A percentile compares a stretch with the other conserved stretches of the same genome.
Evolutionary conservation across 1,140 invertebrate species (phyloP).

Genomic region (Sinonovacula constricta): DNA sequence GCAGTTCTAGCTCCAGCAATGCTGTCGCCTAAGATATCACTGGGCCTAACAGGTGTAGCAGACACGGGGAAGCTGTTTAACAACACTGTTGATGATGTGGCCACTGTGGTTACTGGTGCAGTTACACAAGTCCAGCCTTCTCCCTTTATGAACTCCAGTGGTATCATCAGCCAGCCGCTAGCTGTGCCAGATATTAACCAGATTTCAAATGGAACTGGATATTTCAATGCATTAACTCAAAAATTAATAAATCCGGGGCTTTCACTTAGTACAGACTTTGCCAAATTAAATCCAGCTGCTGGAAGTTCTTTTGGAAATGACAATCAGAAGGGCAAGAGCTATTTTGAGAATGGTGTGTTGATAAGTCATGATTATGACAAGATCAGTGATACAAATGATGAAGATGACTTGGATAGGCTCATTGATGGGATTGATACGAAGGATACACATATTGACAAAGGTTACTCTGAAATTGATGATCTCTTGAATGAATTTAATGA

Average conservation of each 20-base stretch:
- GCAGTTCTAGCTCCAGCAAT: constrained; percentile 1
- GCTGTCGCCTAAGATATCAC: constrained; percentile 34
- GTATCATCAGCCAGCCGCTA: neutral
- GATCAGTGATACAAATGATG: constrained; percentile 51
- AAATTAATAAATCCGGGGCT: constrained; percentile 38
- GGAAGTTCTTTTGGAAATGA: neutral
- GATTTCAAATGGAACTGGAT: constrained; percentile 26
- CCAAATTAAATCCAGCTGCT: constrained; percentile 9
- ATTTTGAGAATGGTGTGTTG: constrained; percentile 42
- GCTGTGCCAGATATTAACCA: neutral
- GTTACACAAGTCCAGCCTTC: neutral
- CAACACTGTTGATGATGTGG: neutral
- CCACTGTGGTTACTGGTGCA: no score
- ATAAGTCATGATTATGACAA: constrained; percentile 50
- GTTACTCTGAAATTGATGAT: constrained; percentile 44
- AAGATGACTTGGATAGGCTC: constrained; percentile 36
- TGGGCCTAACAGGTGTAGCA: neutral
- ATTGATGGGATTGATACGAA: constrained; percentile 18
- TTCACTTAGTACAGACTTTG: constrained; percentile 31
- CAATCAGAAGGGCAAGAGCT: constrained; percentile 34
- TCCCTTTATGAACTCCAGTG: neutral
- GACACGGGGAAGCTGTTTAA: neutral
- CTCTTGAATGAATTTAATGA: constrained; percentile 51
- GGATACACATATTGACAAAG: constrained; percentile 22
- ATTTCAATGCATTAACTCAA: constrained; percentile 44